phyloP scores from a whole-genome alignment of 2,113 vertebrate species.

The Leptocoma aspasia region DNA sequence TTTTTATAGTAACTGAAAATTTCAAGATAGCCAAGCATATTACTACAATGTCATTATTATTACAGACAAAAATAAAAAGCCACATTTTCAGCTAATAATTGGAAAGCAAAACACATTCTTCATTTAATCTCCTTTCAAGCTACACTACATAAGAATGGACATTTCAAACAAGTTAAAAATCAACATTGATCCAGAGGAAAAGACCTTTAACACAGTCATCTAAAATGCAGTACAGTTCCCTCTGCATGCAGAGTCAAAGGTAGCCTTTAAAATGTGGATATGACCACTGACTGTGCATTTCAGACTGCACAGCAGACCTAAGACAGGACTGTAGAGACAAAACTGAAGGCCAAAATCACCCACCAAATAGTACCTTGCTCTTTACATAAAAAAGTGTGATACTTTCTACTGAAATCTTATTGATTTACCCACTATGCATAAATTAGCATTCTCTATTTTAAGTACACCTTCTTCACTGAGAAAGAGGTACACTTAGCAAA shows the following conservation, averaged over 20 bases:
- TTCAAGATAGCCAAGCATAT: slow-evolving; percentile 24
- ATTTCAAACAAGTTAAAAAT: slow-evolving; percentile 53
- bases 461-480: not conserved
- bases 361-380: not conserved
- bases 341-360: not conserved
- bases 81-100: slow-evolving; percentile 35
- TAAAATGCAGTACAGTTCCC: not conserved
- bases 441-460: not conserved
- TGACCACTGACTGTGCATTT: not conserved
- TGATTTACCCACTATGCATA: not conserved
- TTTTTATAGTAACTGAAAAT: slow-evolving; percentile 33
- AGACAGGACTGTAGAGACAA: not conserved
- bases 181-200: not conserved
- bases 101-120: slow-evolving; percentile 44
- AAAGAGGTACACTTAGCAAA: not conserved
- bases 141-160: slow-evolving; percentile 25
- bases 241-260: not conserved
- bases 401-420: not conserved
- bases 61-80: not conserved
- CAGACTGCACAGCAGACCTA: not conserved
- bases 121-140: slow-evolving; percentile 47
- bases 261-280: not conserved
- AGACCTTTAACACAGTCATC: not conserved
- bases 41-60: not conserved
- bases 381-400: not conserved